phyloP scores from a whole-genome alignment of 1,140 invertebrate species.

The Hormaphis cornu region DNA sequence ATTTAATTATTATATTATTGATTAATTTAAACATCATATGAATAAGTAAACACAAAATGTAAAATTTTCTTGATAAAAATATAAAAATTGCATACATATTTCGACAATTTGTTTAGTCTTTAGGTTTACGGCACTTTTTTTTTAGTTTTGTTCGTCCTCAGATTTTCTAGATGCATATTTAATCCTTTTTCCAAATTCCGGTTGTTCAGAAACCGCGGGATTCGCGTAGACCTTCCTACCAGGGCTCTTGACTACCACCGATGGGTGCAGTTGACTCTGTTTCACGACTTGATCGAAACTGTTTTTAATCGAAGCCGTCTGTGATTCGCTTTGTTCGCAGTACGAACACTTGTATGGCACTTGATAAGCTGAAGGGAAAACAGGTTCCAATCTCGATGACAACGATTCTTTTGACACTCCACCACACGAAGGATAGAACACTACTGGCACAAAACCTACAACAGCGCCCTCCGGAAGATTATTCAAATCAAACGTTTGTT shows the following conservation, averaged over 20 bases:
- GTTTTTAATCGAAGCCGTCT: background rate
- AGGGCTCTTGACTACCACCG: background rate
- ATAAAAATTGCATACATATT: background rate
- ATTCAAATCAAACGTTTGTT: background rate
- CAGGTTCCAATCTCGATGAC: constrained; percentile 45
- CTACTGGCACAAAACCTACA: constrained; percentile 51
- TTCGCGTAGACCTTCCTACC: background rate
- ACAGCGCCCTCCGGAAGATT: constrained; percentile 44
- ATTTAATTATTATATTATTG: background rate
- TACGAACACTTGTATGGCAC: constrained; percentile 40
- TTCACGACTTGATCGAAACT: constrained; percentile 20
- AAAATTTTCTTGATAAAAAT: background rate
- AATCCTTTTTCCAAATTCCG: constrained; percentile 5
- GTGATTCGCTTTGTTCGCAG: constrained; percentile 23
- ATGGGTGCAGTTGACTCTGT: background rate
- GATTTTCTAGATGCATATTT: background rate
- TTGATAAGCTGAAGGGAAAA: constrained; percentile 49
- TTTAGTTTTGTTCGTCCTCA: background rate
- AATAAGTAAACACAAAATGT: no score
- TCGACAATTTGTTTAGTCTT: background rate
- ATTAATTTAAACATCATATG: background rate
- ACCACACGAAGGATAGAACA: constrained; percentile 52
- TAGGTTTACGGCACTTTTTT: background rate
- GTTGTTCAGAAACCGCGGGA: background rate
- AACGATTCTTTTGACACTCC: constrained; percentile 41